Evolutionary conservation across 2,113 vertebrate genomes (phyloP), one percentile per base, ranked within the genome.

Genomic region (Perca flavescens): DNA sequence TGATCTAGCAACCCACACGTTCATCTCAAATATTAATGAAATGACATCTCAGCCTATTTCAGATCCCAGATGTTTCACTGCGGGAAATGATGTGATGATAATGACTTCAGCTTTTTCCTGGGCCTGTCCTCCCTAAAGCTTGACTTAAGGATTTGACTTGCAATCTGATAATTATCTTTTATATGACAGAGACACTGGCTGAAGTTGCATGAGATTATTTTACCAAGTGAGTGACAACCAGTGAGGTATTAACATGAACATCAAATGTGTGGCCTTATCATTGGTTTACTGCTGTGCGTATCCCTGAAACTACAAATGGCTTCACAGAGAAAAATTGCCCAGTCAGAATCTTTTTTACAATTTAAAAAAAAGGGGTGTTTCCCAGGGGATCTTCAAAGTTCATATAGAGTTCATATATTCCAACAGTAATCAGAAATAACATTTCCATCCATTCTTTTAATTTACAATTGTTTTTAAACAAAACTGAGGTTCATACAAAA

Each of bases 21-120:
- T 74, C 28, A 66, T 50, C 54, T 79, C 13, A 54, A 16, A 36
- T 77, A 82, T 85, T 76, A 80, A 83, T 80, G 57, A 34, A 36
- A 68, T 64, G 67, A 72, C 31, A 57, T 85, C 28, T 57, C 3
- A 16, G 47, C 65, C 64, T 56, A 28, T 83, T 74, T 74, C 62
- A 57, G 40, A 53, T 75, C 54, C 56, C 79, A 88, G 79, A 88
- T 88, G 82, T 82, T 88, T 66, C 79, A 57, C 75, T 58, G 79
- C 40, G 31, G 71, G 75, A 85, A 67, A 85, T 62, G 47, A 85
- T 75, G 73, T 60, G 77, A 77, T 58, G 67, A 73, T 81, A 74
- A 80, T 80, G 77, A 77, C 77, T 81, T 64, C 3, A 77, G 21
- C 77, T 77, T 63, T 77, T 54, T 65, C 49, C 50, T 34, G 28